Evolutionary conservation across 1,140 invertebrate genomes (phyloP), one percentile per base, ranked within the genome.

Genomic region (Physella acuta): DNA sequence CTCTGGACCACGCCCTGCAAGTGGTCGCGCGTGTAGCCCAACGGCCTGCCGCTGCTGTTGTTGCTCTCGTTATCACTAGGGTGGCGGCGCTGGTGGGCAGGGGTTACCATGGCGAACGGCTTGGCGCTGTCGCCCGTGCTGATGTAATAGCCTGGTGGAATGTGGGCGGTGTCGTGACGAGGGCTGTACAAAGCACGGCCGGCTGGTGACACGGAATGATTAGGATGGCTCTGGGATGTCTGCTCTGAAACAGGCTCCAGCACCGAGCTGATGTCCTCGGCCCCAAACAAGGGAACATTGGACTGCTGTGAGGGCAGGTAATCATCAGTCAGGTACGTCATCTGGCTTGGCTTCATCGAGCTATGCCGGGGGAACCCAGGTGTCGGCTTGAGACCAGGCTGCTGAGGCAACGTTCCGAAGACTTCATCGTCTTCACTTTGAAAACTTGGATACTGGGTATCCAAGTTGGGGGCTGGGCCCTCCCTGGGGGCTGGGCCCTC

Each of bases 1-100:
- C 79, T 76, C 62, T 85, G 83, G 26, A 87, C 82, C 26, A 81
- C 81, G 33, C 82, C 83, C 51, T 86, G 80, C 3, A 87, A 73
- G 33, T 82, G 81, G 55, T 87, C 85, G 24, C 85, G 73, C 14
- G 85, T 86, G 71, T 86, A 86, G n/a, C 75, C 78, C 36, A 81
- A 71, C 60, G 81, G 82, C 49, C 80, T 71, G 17, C 77, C 76
- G 73, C 74, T 79, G 62, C 78, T 82, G 56, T 73, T 70, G 56
- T 71, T 73, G 70, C 72, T 74, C 31, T 73, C 75, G 71, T 73
- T 70, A 52, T 71, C 66, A 52, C 68, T 56, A 14, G 61, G 49
- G 14, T 39, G 31, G 8, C 31, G 20, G 36, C 3, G 31, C 34
- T 36, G 8, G 33, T 66, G 60, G 11, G 61, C 49, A 0, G 71